Base-by-base conservation (phyloP, 2,797 vertebrate genomes). In the Rhabdomys pumilio region DNA sequence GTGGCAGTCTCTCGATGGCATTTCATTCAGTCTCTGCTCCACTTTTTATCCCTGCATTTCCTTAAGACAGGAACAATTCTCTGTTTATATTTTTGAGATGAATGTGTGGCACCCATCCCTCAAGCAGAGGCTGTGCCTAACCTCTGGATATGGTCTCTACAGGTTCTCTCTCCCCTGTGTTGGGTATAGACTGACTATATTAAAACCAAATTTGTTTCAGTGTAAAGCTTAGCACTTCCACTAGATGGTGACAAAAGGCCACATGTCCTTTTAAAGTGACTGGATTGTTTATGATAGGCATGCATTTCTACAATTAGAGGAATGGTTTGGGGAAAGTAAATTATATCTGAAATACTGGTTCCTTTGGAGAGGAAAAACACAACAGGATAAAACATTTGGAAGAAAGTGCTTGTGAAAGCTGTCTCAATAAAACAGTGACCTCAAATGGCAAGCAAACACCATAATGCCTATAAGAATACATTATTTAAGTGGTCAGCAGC, bases 201-300 rank as follows among this genome's bases (percentile, higher is more conserved):
- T 89, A 69, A 92, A 96, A 24, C 38, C 55, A 72, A 79, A 84
- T 65, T 57, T 38, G 59, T 80, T 95, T 95, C 75, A 55, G 14
- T 94, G 95, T 93, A 86, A 90, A 86, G n/a, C 41, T 81, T 44
- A 63, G 22, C 69, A 85, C 3, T 94, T 94, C 96, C 96, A 97
- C 97, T 97, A 98, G 97, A 94, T 97, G 96, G 97, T 82, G 97
- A 93, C 72, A 97, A 91, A 93, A 22, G 3, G 61, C 86, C 96
- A 80, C 6, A 47, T 89, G 79, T 93, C 47, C 41, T 47, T 92
- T 94, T 29, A 81, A 3, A 59, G 22, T 53, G 84, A 29, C 3
- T 76, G 15, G 3, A 34, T 63, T 95, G 55, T 93, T 96, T 91
- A 87, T 59, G 80, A 84, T 94, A 89, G 75, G 29, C 47, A 84